phyloP scores from a whole-genome alignment of 2,888 invertebrate species.

The Agriopis aurantiaria region DNA sequence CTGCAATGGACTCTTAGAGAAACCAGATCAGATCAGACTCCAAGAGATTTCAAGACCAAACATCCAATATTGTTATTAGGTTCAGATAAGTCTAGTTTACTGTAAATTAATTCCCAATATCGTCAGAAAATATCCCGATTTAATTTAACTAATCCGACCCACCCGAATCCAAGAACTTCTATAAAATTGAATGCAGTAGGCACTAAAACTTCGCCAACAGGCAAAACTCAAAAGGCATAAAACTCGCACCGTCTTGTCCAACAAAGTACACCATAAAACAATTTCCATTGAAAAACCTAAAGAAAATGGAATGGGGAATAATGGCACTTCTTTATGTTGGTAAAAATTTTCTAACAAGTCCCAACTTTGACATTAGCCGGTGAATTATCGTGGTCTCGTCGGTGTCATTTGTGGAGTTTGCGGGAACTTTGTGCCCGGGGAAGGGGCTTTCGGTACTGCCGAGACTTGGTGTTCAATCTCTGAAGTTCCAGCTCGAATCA shows the following conservation, averaged over 20 bases:
- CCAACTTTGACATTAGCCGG: constrained; percentile 82
- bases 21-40: not conserved
- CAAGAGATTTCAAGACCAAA: not conserved
- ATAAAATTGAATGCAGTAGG: constrained; percentile 29
- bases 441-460: constrained; percentile 57
- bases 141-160: not conserved
- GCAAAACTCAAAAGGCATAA: constrained; percentile 46
- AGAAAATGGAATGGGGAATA: constrained; percentile 65
- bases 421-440: constrained; percentile 66
- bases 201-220: constrained; percentile 35
- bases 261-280: constrained; percentile 51
- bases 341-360: constrained; percentile 78
- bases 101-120: not conserved
- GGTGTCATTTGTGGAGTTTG: constrained; percentile 83
- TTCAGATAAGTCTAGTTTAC: not conserved
- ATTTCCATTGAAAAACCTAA: constrained; percentile 55
- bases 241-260: constrained; percentile 46
- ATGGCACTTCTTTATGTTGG: constrained; percentile 71
- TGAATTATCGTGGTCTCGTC: constrained; percentile 82
- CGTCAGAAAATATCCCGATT: not conserved
- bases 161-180: constrained; percentile 20
- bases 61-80: not conserved
- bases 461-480: constrained; percentile 51
- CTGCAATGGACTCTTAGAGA: not conserved
- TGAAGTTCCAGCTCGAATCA: constrained; percentile 16